phyloP scores from a whole-genome alignment of 2,888 invertebrate species.

The Miltochrista miniata region DNA sequence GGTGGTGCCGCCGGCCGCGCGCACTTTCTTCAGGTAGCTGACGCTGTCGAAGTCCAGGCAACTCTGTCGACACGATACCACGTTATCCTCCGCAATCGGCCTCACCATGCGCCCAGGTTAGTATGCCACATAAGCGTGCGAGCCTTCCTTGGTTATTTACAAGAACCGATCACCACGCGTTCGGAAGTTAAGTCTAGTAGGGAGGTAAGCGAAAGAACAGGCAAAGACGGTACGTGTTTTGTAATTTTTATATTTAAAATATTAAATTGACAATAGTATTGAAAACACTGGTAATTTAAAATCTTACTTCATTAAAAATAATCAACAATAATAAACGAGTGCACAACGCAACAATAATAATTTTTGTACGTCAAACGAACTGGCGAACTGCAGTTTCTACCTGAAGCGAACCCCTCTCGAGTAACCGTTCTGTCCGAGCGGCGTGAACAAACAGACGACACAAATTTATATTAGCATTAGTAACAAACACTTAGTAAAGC shows the following conservation, averaged over 20 bases:
- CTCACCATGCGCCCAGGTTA: constrained; percentile 19
- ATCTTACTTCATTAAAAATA: constrained; percentile 58
- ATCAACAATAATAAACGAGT: constrained; percentile 46
- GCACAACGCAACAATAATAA: constrained; percentile 46
- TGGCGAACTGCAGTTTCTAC: constrained; percentile 59
- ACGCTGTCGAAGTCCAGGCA: constrained; percentile 83
- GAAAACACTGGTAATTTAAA: constrained; percentile 67
- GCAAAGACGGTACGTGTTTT: constrained; percentile 61
- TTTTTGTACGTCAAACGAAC: constrained; percentile 43
- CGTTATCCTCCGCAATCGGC: constrained; percentile 18
- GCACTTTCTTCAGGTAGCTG: constrained; percentile 75
- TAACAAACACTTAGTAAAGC: constrained; percentile 63
- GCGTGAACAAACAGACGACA: constrained; percentile 68
- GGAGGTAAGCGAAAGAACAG: constrained; percentile 57
- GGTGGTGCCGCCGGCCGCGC: constrained; percentile 68
- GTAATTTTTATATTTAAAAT: constrained; percentile 64
- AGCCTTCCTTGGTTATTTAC: constrained; percentile 21
- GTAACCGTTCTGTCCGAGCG: constrained; percentile 76
- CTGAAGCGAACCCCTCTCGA: constrained; percentile 77
- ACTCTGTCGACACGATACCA: constrained; percentile 64
- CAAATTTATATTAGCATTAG: constrained; percentile 51
- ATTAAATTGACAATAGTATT: constrained; percentile 64
- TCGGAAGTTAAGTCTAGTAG: constrained; percentile 25
- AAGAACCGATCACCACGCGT: constrained; percentile 20
- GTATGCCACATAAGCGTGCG: constrained; percentile 14